Conservation (phyloP, 2,888 invertebrate species). For the Bhutanitis thaidina region DNA sequence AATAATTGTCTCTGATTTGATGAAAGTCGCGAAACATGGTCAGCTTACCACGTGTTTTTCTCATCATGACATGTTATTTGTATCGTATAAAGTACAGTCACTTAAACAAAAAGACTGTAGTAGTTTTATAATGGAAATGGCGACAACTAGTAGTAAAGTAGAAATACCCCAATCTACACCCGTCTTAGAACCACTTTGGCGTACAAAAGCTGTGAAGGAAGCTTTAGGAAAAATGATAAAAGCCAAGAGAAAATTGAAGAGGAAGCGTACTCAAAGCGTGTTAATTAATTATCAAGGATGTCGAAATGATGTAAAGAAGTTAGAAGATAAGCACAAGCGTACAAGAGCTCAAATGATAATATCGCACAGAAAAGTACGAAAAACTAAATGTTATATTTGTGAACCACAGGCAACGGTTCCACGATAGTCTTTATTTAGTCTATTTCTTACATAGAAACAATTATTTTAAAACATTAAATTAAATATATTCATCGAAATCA, state of each 20-base stretch:
- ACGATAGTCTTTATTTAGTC: too few relatives aligned
- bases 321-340: slow-evolving; percentile 5
- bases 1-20: slow-evolving; percentile 17
- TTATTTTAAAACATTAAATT: too few relatives aligned
- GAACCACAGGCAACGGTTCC: too few relatives aligned
- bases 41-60: slow-evolving; percentile 20
- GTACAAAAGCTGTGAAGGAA: neutral
- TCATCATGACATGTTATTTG: slow-evolving; percentile 18
- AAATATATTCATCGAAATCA: too few relatives aligned
- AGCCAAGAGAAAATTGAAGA: slow-evolving; percentile 8
- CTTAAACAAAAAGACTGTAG: slow-evolving; percentile 12
- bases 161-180: neutral
- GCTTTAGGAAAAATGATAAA: slow-evolving; percentile 4
- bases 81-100: slow-evolving; percentile 16
- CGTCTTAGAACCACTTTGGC: slow-evolving; percentile 9
- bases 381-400: slow-evolving; percentile 8
- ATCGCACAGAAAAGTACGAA: neutral
- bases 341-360: slow-evolving; percentile 1
- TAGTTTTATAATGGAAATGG: slow-evolving; percentile 10
- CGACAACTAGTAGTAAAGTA: neutral
- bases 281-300: slow-evolving; percentile 5
- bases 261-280: slow-evolving; percentile 5
- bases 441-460: too few relatives aligned
- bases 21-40: slow-evolving; percentile 17
- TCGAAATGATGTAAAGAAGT: slow-evolving; percentile 1